Base-by-base conservation (phyloP, 2,888 invertebrate genomes). In the Aphrophora alni region DNA sequence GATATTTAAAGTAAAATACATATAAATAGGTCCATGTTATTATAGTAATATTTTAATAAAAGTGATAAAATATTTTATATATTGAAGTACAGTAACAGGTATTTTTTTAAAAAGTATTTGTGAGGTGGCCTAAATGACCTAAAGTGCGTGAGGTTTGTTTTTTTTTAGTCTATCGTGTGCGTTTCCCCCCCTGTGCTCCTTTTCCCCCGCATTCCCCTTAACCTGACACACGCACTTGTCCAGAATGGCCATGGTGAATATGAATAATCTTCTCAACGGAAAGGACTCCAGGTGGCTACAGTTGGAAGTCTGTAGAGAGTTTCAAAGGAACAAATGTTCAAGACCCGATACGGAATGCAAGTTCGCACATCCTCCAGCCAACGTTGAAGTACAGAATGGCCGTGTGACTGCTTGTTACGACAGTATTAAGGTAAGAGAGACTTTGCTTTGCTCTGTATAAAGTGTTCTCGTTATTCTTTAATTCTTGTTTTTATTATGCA, bases 271-370 rank as follows among this genome's bases (percentile, higher is more conserved):
- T 88, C 93, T 98, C 88, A 98, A 97, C 91, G 97, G 97, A 89
- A 99, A 99, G 92, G 99, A 99, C 92, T 98, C 98, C 87, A 96
- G 99, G 89, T 99, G 99, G 99, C 93, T 99, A 88, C 99, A 99
- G 90, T 93, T 99, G 89, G 99, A 99, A 92, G 99, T 99, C 89
- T 98, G 97, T 92, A 94, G 99, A 87, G 99, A 99, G 92, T 99
- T 97, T 92, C 98, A 99, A 92, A 94, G 99, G 90, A 98, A 98
- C 93, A 99, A 99, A 93, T 99, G 99, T 91, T 97, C 98, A 88
- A 94, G 99, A 89, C 96, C 98, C 85, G 99, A 99, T 91, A 97
- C 97, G 89, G 99, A 99, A 91, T 99, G 99, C 94, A 99, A 99
- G 93, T 99, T 99, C 90, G 99, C 99, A 86, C 99, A 99, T 92